A percentile compares a stretch with the other conserved stretches of the same genome.
Evolutionary conservation across 2,797 vertebrate species (phyloP).

Genomic region (Sorex maritimensis): DNA sequence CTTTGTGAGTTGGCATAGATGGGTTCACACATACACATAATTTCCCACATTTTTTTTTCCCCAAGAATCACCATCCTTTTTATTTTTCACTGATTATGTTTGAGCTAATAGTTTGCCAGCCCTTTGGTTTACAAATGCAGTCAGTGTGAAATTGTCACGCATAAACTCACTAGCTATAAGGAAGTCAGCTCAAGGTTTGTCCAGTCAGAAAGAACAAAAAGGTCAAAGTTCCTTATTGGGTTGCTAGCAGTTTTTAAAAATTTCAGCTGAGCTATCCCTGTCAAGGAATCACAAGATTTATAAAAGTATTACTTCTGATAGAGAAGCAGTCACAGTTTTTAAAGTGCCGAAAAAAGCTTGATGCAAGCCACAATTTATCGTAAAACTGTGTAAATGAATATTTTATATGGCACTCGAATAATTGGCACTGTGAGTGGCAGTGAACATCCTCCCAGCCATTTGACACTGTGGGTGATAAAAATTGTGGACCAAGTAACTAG

Average conservation of each 20-base stretch:
- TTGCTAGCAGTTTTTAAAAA: background rate
- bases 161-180: background rate
- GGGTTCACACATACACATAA: background rate
- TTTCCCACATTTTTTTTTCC: constrained; percentile 43
- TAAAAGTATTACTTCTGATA: constrained; percentile 45
- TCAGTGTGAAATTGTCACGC: background rate
- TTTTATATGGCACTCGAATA: background rate
- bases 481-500: background rate
- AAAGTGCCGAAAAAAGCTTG: constrained; percentile 45
- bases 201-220: constrained; percentile 24
- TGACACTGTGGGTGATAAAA: constrained; percentile 5
- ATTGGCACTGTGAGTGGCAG: constrained; percentile 28
- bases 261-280: background rate
- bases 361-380: constrained; percentile 9
- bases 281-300: constrained; percentile 26
- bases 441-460: constrained; percentile 26
- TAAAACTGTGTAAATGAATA: background rate
- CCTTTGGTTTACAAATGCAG: constrained; percentile 28
- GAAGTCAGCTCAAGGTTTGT: constrained; percentile 43
- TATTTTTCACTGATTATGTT: constrained; percentile 28
- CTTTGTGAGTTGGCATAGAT: constrained; percentile 60
- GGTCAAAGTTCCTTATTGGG: constrained; percentile 33
- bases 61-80: constrained; percentile 52
- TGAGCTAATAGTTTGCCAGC: constrained; percentile 50
- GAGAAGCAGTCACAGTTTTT: background rate